phyloP scores from a whole-genome alignment of 2,797 vertebrate genomes.

The Cercopithecus diana region DNA sequence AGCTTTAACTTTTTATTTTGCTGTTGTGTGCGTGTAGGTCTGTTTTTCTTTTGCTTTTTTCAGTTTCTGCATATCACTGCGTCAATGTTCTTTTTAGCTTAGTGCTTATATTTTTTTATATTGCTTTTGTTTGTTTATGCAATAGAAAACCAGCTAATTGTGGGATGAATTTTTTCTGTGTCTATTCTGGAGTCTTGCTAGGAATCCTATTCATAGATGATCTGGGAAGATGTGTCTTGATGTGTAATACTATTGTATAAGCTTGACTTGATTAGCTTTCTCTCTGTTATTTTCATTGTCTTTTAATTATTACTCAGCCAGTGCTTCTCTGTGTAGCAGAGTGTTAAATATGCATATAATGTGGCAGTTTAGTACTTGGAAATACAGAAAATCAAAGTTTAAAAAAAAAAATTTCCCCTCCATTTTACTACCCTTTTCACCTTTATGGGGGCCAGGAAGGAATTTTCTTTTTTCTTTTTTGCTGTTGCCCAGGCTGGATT shows the following conservation, averaged over 20 bases:
- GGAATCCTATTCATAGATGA: not conserved
- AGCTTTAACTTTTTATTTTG: constrained; percentile 20
- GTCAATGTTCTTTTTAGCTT: not conserved
- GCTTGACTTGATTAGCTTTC: not conserved
- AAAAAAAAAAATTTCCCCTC: not conserved
- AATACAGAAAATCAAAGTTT: not conserved
- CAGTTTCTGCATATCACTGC: not conserved
- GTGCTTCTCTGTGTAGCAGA: not conserved
- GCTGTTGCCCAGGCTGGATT: not conserved
- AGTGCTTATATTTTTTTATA: not conserved
- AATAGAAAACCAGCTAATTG: not conserved
- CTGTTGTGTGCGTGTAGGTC: not conserved
- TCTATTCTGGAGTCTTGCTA: not conserved
- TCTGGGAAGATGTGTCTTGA: not conserved
- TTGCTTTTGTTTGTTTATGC: constrained; percentile 14
- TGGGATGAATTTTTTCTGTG: not conserved
- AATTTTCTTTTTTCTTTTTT: not conserved
- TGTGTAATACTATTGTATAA: not conserved
- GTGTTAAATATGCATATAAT: not conserved
- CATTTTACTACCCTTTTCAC: not conserved
- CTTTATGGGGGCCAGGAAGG: not conserved
- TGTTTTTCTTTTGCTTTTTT: constrained; percentile 12
- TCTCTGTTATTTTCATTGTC: not conserved
- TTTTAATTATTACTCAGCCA: not conserved
- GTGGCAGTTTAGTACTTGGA: not conserved